Percentiles rank a stretch among this genome's conserved stretches.
These are phyloP conservation scores for Nymphalis c-album DNA, from an alignment of 2,888 invertebrate genomes.

Conservation along the genomic window DNA sequence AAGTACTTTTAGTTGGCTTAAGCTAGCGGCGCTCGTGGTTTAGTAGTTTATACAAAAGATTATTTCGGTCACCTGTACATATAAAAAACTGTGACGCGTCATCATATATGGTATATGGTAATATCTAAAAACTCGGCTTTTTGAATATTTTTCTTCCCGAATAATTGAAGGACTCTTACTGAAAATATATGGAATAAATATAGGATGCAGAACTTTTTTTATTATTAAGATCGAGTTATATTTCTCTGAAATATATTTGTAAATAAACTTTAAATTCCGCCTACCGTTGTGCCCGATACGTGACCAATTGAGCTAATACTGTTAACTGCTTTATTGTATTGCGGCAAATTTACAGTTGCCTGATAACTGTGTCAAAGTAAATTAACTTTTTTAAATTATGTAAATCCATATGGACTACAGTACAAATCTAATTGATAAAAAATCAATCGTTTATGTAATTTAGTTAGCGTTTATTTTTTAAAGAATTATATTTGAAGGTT, in stretches of 20 bases:
- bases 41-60: neutral
- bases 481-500: too few relatives aligned
- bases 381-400: constrained; percentile 33
- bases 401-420: neutral
- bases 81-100: too few relatives aligned
- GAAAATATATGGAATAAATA: too few relatives aligned
- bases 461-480: too few relatives aligned
- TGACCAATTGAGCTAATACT: constrained; percentile 57
- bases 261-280: constrained; percentile 22
- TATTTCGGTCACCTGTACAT: neutral
- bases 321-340: constrained; percentile 46
- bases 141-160: too few relatives aligned
- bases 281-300: constrained; percentile 36
- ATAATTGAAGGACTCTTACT: too few relatives aligned
- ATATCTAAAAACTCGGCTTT: too few relatives aligned
- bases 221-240: neutral
- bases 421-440: neutral
- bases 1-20: neutral
- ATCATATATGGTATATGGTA: too few relatives aligned
- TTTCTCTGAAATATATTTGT: neutral
- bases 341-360: constrained; percentile 43
- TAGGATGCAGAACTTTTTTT: neutral
- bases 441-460: neutral
- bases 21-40: neutral
- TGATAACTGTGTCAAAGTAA: constrained; percentile 39